Evolutionary conservation across 2,113 vertebrate species (phyloP), one percentile per base, ranked within the genome.

Genomic region (Oreocharis arfaki): DNA sequence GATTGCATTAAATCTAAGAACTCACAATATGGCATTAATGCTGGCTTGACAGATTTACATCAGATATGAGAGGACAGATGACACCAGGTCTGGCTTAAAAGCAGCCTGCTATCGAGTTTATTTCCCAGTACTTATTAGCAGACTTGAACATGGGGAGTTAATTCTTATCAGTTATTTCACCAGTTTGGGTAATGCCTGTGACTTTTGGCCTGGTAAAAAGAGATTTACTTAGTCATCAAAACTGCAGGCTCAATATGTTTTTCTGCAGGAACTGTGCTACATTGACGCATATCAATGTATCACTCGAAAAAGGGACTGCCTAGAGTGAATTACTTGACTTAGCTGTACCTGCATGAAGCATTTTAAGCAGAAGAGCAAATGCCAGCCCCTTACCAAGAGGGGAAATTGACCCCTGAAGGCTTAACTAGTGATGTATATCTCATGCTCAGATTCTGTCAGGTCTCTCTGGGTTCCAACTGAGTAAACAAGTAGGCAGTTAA

Each of bases 291-390:
- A 60, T 52, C 47, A 74, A 12, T 3, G 7, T 30, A 77, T 42
- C 30, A n/a, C 32, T 69, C 87, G n/a, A 81, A 65, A 78, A 88
- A 50, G 21, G 39, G 23, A 46, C 68, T 71, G 70, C 39, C 60
- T 52, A n/a, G 14, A 82, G 41, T 47, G 27, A 67, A 52, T 59
- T 37, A 67, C 23, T 41, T 74, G 47, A 87, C 27, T 75, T 59
- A 37, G 60, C 50, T 64, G 27, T 68, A 80, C 67, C 28, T 39
- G 9, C 28, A 42, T 28, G 49, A 89, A 60, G 20, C 17, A 42
- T 65, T 89, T 89, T 37, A 79, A 87, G 53, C 53, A 75, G 61
- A 91, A 84, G 7, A 84, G 69, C 57, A 94, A 95, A 82, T 65
- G 65, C 11, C 57, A 94, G 7, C 37, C 24, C 21, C 49, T 79